These are phyloP conservation scores for Meiosimyza decipiens DNA, from an alignment of 2,888 invertebrate species.

Conservation along the genomic window DNA sequence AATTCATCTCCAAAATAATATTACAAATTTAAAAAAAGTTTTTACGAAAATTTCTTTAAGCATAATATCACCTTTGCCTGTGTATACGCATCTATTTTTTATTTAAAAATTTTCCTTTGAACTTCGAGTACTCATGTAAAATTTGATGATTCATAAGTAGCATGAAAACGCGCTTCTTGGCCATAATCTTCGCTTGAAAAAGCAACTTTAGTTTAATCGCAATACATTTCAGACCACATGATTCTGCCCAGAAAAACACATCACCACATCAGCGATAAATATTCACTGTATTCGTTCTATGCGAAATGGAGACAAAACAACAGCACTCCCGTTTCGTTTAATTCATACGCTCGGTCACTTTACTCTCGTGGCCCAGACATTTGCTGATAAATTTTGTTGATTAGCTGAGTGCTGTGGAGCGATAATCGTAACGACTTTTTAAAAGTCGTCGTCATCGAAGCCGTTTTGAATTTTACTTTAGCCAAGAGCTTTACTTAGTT, in stretches of 20 bases:
- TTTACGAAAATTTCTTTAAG: no score
- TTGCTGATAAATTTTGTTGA: slow-evolving; percentile 46
- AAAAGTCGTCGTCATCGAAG: not conserved
- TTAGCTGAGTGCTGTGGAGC: slow-evolving; percentile 50
- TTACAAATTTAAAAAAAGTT: no score
- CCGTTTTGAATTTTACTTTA: no score
- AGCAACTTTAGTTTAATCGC: not conserved
- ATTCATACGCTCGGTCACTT: slow-evolving; percentile 15
- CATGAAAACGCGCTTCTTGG: no score
- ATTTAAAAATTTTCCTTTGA: no score
- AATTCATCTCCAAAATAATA: no score
- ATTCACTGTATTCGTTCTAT: slow-evolving; percentile 3
- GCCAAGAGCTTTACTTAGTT: no score
- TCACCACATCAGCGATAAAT: not conserved
- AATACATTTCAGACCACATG: slow-evolving; percentile 7
- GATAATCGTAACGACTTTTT: slow-evolving; percentile 40
- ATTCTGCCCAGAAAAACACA: slow-evolving; percentile 1
- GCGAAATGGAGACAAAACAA: slow-evolving; percentile 17
- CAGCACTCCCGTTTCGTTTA: slow-evolving; percentile 10
- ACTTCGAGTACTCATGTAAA: no score
- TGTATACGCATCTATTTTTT: no score
- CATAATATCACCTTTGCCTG: no score
- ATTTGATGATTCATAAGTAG: no score
- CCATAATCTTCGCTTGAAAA: no score
- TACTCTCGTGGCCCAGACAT: slow-evolving; percentile 21